Conservation (phyloP, 2,888 invertebrate species). For the Macaria liturata region DNA sequence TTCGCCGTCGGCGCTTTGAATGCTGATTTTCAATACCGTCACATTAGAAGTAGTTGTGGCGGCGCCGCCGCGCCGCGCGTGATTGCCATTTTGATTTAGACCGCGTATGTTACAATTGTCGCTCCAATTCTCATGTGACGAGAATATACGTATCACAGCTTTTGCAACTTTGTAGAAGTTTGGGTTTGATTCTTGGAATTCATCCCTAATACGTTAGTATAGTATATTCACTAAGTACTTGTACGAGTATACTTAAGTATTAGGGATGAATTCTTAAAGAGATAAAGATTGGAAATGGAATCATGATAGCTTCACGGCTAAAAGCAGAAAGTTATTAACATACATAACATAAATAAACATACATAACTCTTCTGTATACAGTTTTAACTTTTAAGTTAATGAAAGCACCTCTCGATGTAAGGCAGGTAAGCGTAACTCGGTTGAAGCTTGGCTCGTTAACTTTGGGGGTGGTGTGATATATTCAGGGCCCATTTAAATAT, state of each 20-base stretch:
- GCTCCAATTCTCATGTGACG: slow-evolving; percentile 72
- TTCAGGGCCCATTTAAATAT: slow-evolving; percentile 81
- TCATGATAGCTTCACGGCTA: background rate
- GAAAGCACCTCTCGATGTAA: slow-evolving; percentile 66
- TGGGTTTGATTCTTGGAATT: too few relatives aligned
- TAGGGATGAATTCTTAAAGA: too few relatives aligned
- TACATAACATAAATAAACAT: too few relatives aligned
- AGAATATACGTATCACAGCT: slow-evolving; percentile 45
- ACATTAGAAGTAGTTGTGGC: slow-evolving; percentile 71
- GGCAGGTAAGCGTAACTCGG: slow-evolving; percentile 63
- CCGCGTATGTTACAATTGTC: slow-evolving; percentile 73
- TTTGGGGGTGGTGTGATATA: slow-evolving; percentile 75
- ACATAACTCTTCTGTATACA: slow-evolving; percentile 34
- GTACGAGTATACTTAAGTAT: too few relatives aligned
- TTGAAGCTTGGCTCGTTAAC: slow-evolving; percentile 55
- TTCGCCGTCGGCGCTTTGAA: slow-evolving; percentile 52
- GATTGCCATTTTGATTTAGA: slow-evolving; percentile 75
- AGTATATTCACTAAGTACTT: too few relatives aligned
- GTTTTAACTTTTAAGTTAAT: slow-evolving; percentile 57
- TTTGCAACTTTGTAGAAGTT: slow-evolving; percentile 10
- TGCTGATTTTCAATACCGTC: slow-evolving; percentile 73
- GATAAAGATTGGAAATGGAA: too few relatives aligned
- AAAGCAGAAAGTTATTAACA: slow-evolving; percentile 18
- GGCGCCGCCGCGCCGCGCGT: slow-evolving; percentile 69
- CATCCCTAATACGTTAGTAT: too few relatives aligned